A percentile compares a stretch with the other conserved stretches of the same genome.
phyloP scores from a whole-genome alignment of 1,140 invertebrate genomes.

The Diorhabda sublineata region DNA sequence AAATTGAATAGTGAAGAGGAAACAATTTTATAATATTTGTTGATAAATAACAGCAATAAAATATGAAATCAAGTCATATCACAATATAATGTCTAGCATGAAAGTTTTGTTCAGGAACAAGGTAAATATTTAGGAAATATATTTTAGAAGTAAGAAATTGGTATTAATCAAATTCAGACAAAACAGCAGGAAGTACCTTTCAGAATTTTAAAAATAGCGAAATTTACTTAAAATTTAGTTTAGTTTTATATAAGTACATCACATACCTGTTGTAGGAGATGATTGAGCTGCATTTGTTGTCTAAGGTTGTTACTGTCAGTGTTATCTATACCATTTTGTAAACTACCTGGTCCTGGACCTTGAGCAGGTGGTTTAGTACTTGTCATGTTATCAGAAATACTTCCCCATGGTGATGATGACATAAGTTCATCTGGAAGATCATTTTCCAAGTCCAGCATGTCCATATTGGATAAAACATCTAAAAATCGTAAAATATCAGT shows the following conservation, averaged over 20 bases:
- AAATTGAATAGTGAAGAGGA: no score
- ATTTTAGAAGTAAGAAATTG: no score
- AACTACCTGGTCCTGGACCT: slow-evolving; percentile 67
- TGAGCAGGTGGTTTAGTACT: slow-evolving; percentile 68
- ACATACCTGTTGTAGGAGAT: slow-evolving; percentile 55
- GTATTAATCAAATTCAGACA: no score
- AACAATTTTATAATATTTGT: no score
- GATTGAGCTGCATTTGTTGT: slow-evolving; percentile 60
- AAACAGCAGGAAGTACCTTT: no score
- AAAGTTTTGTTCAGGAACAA: no score
- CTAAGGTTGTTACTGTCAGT: slow-evolving; percentile 36
- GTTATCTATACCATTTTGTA: slow-evolving; percentile 48
- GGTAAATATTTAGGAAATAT: no score
- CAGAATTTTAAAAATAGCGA: no score
- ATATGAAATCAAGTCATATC: no score
- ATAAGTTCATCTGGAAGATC: slow-evolving; percentile 90
- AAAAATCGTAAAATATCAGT: slow-evolving; percentile 21
- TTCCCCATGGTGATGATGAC: slow-evolving; percentile 63
- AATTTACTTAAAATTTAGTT: no score
- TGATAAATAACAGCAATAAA: no score
- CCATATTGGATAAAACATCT: slow-evolving; percentile 73
- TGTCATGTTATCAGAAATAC: slow-evolving; percentile 54
- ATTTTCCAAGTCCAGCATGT: slow-evolving; percentile 83
- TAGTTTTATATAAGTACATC: neutral
- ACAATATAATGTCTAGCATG: no score